Evolutionary conservation across 2,113 vertebrate genomes (phyloP).

Genomic region (Sprattus sprattus): DNA sequence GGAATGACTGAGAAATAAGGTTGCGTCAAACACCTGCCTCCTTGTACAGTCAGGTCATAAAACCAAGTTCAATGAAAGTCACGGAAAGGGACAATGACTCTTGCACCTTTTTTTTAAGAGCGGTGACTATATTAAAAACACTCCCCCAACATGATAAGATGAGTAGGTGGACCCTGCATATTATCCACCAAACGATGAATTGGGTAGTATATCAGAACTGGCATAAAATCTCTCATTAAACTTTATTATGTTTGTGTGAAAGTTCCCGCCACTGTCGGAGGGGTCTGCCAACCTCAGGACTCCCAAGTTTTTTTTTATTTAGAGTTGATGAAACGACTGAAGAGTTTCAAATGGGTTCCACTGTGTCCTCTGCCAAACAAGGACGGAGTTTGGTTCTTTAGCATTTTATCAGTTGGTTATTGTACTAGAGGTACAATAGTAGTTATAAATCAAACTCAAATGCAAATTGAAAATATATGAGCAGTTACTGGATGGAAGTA

Average conservation of each 20-base stretch:
- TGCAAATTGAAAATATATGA: background rate
- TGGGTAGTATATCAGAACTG: slow-evolving; percentile 39
- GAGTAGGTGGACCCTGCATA: slow-evolving; percentile 3
- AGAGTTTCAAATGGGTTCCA: slow-evolving; percentile 14
- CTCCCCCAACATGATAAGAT: slow-evolving; percentile 5
- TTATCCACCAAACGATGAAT: slow-evolving; percentile 2
- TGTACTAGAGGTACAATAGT: background rate
- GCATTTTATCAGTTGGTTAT: slow-evolving; percentile 12
- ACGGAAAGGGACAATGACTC: background rate
- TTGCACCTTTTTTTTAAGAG: background rate
- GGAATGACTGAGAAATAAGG: slow-evolving; percentile 12
- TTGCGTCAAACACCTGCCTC: slow-evolving; percentile 6
- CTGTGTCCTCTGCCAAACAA: slow-evolving; percentile 18
- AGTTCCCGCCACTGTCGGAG: slow-evolving; percentile 33
- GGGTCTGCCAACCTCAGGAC: slow-evolving; percentile 17
- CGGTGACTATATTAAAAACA: background rate
- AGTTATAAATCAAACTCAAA: background rate
- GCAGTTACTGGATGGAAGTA: background rate
- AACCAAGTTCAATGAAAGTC: slow-evolving; percentile 17
- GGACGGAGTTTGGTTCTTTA: slow-evolving; percentile 13
- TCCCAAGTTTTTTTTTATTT: slow-evolving; percentile 32
- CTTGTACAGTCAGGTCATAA: slow-evolving; percentile 14
- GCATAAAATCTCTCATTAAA: slow-evolving; percentile 47
- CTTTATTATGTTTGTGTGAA: slow-evolving; percentile 46
- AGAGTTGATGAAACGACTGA: slow-evolving; percentile 37